These are phyloP conservation scores for Falco biarmicus DNA, from an alignment of 2,797 vertebrate species.

Conservation along the genomic window DNA sequence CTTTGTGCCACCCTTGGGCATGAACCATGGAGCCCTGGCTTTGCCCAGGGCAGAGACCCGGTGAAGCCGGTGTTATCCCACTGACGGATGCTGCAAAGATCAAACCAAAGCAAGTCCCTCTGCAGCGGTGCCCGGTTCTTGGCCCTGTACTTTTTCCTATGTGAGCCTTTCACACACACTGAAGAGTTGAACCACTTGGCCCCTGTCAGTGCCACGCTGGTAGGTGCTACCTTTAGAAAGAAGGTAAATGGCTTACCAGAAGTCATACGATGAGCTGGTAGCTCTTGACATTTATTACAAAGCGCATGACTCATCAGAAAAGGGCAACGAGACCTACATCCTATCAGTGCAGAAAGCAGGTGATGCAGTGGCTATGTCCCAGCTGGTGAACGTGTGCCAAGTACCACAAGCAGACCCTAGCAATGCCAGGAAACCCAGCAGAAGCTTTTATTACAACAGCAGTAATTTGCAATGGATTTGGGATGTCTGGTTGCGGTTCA, in stretches of 20 bases:
- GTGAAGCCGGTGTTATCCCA: not conserved
- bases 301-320: not conserved
- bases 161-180: not conserved
- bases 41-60: not conserved
- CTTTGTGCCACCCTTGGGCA: not conserved
- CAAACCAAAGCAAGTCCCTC: not conserved
- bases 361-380: not conserved
- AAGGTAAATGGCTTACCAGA: not conserved
- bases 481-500: not conserved
- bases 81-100: not conserved
- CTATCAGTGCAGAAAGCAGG: not conserved
- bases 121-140: not conserved
- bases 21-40: not conserved
- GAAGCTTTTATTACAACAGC: not conserved
- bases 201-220: not conserved
- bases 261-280: not conserved
- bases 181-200: not conserved
- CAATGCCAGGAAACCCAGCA: not conserved
- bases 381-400: not conserved
- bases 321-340: not conserved
- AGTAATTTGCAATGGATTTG: not conserved
- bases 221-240: not conserved
- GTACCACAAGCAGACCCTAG: not conserved
- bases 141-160: accelerated
- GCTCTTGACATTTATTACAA: not conserved